Percentiles rank a stretch among this genome's conserved stretches.
Conservation (phyloP, 2,888 invertebrate genomes). For the Brachyptera putata region DNA sequence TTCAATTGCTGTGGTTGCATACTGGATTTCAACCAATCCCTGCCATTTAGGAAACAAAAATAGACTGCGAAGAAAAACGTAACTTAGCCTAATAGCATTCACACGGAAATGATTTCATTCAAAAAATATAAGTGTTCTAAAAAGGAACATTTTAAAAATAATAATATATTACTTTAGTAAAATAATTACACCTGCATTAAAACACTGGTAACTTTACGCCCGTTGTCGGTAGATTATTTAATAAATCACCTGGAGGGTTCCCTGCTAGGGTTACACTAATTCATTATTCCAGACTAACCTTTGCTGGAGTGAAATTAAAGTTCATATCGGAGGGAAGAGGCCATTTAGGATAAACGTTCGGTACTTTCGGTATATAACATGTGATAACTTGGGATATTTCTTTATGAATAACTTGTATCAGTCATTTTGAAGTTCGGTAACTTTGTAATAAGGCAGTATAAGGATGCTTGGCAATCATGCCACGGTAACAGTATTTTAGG, state of each 20-base stretch:
- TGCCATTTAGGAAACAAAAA: slow-evolving; percentile 16
- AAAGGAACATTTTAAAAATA: slow-evolving; percentile 30
- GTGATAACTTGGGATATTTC: not conserved
- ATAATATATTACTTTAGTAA: not conserved
- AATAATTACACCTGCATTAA: slow-evolving; percentile 30
- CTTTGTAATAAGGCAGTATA: slow-evolving; percentile 29
- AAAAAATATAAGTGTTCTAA: slow-evolving; percentile 15
- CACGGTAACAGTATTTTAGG: slow-evolving; percentile 14
- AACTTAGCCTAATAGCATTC: slow-evolving; percentile 6
- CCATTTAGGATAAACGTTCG: slow-evolving; percentile 8
- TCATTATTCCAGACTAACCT: slow-evolving; percentile 22
- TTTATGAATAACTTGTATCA: not conserved
- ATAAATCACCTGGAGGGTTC: not conserved
- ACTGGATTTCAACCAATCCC: slow-evolving; percentile 5
- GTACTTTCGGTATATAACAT: slow-evolving; percentile 2
- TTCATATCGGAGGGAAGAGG: slow-evolving; percentile 23
- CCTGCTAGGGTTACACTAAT: slow-evolving; percentile 7
- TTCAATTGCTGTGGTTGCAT: not conserved
- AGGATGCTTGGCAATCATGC: slow-evolving; percentile 22
- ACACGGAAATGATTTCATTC: slow-evolving; percentile 13
- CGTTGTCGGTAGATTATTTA: slow-evolving; percentile 19
- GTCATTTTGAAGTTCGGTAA: slow-evolving; percentile 26
- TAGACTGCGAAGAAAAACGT: slow-evolving; percentile 13
- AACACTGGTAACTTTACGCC: slow-evolving; percentile 33
- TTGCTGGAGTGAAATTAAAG: slow-evolving; percentile 21